Evolutionary conservation across 2,888 invertebrate species (phyloP), one percentile per base, ranked within the genome.

Genomic region (Xylota segnis): DNA sequence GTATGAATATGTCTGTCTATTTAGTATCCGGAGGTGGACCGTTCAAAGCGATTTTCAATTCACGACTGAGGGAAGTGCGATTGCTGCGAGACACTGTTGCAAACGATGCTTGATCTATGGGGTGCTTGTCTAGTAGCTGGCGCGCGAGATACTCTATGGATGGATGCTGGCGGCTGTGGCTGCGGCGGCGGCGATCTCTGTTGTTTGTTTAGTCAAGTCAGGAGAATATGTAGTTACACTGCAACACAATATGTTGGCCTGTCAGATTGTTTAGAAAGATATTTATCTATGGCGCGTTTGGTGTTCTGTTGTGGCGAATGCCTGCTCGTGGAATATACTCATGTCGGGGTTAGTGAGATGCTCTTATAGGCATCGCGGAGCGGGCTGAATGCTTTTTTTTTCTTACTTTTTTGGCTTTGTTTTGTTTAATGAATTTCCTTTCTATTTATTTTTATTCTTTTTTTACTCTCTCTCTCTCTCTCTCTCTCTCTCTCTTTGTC

Each of bases 371-470:
- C 79, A 68, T 37, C 78, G 83, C 37, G 37, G 82, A 71, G 50
- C 82, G 72, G 52, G 61, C 66, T 52, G 65, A 12, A 32, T 76
- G 52, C 58, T 76, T 32, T 43, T 37, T 37, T 63, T 81, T 2
- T 59, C n/a, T 29, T 52, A n/a, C n/a, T 14, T 12, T 40, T 23
- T 50, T 68, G 52, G 70, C 72, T 76, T 86, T 86, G 86, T 86
- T 81, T 82, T 72, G 76, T 72, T 86, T 77, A 86, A 86, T 86
- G 75, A 86, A 86, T 82, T 86, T 77, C 59, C 71, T 81, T 86
- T 86, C 70, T 68, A 66, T 83, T 83, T 83, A 68, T 74, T 83
- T 56, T 59, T 79, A 75, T 79, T 79, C 52, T 70, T 61, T 78
- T 72, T 72, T 78, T 61, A 52, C 56, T 63, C 47, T 58, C 2